These are phyloP conservation scores for Paralichthys olivaceus DNA, from an alignment of 2,113 vertebrate genomes.

Conservation along the genomic window DNA sequence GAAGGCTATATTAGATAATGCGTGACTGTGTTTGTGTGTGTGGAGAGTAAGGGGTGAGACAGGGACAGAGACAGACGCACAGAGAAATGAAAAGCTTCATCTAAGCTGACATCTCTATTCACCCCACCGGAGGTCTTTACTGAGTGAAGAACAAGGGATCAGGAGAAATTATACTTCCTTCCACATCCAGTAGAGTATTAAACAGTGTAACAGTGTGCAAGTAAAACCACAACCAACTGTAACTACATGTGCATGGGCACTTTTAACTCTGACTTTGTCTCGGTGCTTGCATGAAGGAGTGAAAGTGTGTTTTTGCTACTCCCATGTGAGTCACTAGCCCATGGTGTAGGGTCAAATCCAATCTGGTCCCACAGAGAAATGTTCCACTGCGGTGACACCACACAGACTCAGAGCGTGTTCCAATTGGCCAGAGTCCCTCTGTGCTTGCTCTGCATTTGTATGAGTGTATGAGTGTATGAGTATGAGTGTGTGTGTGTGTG, in stretches of 20 bases:
- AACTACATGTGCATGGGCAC: constrained; percentile 5
- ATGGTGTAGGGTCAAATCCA: constrained; percentile 73
- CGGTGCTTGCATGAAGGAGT: constrained; percentile 5
- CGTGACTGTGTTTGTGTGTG: constrained; percentile 9
- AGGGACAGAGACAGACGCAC: neutral
- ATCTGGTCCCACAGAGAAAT: constrained; percentile 84
- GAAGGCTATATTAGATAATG: constrained; percentile 28
- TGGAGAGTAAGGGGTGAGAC: constrained; percentile 6
- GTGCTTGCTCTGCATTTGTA: constrained; percentile 27
- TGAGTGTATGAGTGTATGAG: neutral
- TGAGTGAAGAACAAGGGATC: constrained; percentile 16
- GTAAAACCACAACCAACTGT: constrained; percentile 27
- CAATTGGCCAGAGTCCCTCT: constrained; percentile 67
- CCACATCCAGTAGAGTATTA: constrained; percentile 36
- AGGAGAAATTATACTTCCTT: constrained; percentile 15
- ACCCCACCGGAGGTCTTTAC: constrained; percentile 14
- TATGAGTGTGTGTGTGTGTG: no score
- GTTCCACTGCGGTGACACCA: constrained; percentile 76
- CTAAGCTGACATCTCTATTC: constrained; percentile 31
- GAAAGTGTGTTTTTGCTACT: constrained; percentile 17
- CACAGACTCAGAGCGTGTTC: constrained; percentile 70
- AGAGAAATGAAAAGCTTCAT: constrained; percentile 51
- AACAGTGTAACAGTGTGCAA: constrained; percentile 13
- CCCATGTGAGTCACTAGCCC: constrained; percentile 67
- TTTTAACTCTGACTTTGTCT: constrained; percentile 15